These are phyloP conservation scores for Papio anubis DNA, from an alignment of 2,113 vertebrate genomes.

Conservation along the genomic window DNA sequence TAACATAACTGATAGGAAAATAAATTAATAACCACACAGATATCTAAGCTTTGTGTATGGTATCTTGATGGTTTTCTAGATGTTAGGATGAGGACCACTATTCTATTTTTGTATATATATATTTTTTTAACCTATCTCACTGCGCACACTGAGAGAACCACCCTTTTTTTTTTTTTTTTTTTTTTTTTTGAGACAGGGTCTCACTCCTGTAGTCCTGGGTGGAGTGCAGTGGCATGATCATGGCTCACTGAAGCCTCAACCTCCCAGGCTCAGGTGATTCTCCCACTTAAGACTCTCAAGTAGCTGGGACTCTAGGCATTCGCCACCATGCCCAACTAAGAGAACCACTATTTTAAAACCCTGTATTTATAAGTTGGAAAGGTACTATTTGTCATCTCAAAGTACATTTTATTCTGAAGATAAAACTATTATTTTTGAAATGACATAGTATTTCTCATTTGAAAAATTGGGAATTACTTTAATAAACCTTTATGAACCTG, in stretches of 20 bases:
- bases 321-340: too few species aligned
- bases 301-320: too few species aligned
- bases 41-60: background rate
- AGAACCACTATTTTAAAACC: background rate
- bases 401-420: constrained; percentile 19
- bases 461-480: background rate
- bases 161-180: too few species aligned
- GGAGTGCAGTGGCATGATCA: too few species aligned
- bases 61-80: background rate
- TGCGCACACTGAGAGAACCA: too few species aligned
- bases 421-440: constrained; percentile 26
- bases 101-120: too few species aligned
- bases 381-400: background rate
- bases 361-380: background rate
- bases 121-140: too few species aligned
- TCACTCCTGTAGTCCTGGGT: too few species aligned
- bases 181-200: too few species aligned
- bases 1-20: background rate
- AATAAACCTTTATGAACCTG: background rate
- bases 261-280: too few species aligned
- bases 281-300: too few species aligned
- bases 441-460: constrained; percentile 29
- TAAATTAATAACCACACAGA: background rate
- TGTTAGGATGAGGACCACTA: background rate
- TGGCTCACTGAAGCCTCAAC: too few species aligned